Base-by-base conservation (phyloP, 2,113 vertebrate species). In the Megalops atlanticus region DNA sequence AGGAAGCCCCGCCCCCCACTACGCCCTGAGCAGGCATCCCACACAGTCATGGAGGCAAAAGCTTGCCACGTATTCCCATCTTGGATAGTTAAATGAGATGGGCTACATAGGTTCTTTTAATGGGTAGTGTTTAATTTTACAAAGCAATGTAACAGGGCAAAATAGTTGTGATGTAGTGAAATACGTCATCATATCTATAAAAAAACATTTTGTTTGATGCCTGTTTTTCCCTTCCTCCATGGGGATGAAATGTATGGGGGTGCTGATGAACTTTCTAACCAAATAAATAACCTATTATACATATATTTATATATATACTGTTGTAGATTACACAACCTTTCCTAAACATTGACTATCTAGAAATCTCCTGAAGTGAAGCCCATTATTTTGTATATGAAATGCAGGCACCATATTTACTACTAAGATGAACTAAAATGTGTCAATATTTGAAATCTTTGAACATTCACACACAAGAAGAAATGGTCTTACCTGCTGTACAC, bases 1-100 rank as follows among this genome's bases (percentile, higher is more conserved):
- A 69, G 85, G 0, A 79, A 45, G 79, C n/a, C 69, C 69, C 33
- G 16, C 69, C 69, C 69, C 47, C 33, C 12, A 21, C 31, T 38
- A 78, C 54, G 84, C 81, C 80, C 80, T 54, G 54, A 82, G 84
- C 79, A 87, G 83, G 88, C 81, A 84, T 68, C 31, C 36, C 85
- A 90, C 75, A 11, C 88, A 89, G 89, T 91, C 91, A 89, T 86
- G n/a, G 27, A 64, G 58, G n/a, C 6, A 64, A 64, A 64, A 64
- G 58, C 58, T 64, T 64, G 58, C 58, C 58, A 31, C 58, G n/a
- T 64, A 64, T 11, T 27, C n/a, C 69, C 69, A 38, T 71, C 69
- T 71, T 38, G 24, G 58, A n/a, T 64, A 64, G 58, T 64, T 40
- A 41, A 14, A 68, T n/a, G 21, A 76, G 33, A 70, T 39, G 70